Base-by-base conservation (phyloP, 2,113 vertebrate genomes). In the Lophura nycthemera region DNA sequence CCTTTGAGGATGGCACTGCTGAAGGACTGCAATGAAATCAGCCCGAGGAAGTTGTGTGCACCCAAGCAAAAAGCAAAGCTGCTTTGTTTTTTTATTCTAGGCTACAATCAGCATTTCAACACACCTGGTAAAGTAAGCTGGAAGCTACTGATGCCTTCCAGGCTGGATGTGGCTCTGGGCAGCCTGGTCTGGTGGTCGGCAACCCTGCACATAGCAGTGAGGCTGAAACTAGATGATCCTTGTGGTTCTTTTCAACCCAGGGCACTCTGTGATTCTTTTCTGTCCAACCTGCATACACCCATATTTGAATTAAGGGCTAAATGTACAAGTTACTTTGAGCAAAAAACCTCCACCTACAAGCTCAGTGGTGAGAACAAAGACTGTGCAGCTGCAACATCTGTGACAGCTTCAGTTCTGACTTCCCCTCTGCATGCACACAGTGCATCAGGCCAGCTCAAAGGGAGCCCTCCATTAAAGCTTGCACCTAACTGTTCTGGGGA, bases 21-120 rank as follows among this genome's bases (percentile, higher is more conserved):
- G 11, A 0, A 1, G 27, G 3, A 8, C 36, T 25, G 38, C n/a
- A 12, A 8, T 4, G 16, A 18, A 11, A 38, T 43, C 1, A 2
- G 38, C 43, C 27, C 7, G 19, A 56, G 79, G 40, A 78, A 25
- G 8, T 34, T 45, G 22, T 3, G 9, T 2, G 36, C 6, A 1
- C 18, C 22, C 2, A 1, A 57, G 54, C 15, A 50, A 27, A 69
- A 76, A 57, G n/a, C 59, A 61, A 67, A 73, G 36, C 32, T 45
- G 40, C 5, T 56, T 21, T 47, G 40, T 42, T 8, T 36, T 43
- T 25, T 43, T 24, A 61, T 38, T 42, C 48, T 10, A 57, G 56
- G 34, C 64, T 66, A 40, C 22, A 6, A 19, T 25, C 34, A 34
- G 50, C 22, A 15, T 27, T 45, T 25, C 50, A 42, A 67, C n/a